Percentiles rank a stretch among this genome's conserved stretches.
These are phyloP conservation scores for Globicephala melas DNA, from an alignment of 2,113 vertebrate species.

Conservation along the genomic window DNA sequence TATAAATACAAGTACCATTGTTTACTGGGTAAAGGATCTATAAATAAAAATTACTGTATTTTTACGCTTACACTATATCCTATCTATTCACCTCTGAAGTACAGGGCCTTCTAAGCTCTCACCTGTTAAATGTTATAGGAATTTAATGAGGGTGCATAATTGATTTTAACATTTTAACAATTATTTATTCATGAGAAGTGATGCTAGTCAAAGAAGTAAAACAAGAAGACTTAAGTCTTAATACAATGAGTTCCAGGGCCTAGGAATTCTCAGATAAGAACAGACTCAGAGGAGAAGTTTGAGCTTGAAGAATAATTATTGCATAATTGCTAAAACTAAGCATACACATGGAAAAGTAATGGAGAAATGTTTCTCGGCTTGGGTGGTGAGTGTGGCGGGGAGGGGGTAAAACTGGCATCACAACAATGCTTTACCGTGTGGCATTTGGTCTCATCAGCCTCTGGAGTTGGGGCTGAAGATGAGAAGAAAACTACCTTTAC, in stretches of 20 bases:
- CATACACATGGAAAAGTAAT: neutral
- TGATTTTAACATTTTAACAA: neutral
- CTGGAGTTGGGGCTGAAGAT: neutral
- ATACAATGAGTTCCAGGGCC: neutral
- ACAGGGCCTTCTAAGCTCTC: neutral
- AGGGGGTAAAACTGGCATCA: neutral
- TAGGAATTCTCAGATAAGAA: neutral
- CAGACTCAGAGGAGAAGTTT: neutral
- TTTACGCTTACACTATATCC: neutral
- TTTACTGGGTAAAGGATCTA: neutral
- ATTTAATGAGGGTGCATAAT: neutral
- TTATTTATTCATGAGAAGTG: neutral
- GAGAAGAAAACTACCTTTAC: neutral
- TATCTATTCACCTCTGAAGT: neutral
- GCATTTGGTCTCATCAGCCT: neutral
- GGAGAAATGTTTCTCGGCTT: neutral
- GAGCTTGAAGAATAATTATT: neutral
- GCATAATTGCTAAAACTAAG: neutral
- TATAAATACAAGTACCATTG: neutral
- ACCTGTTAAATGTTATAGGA: neutral
- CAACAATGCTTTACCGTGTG: neutral
- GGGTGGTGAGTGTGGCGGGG: neutral
- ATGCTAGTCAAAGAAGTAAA: neutral
- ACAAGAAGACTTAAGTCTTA: neutral
- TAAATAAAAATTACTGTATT: neutral